Evolutionary conservation across 2,888 invertebrate genomes (phyloP).

Genomic region (Crepidodera aurea): DNA sequence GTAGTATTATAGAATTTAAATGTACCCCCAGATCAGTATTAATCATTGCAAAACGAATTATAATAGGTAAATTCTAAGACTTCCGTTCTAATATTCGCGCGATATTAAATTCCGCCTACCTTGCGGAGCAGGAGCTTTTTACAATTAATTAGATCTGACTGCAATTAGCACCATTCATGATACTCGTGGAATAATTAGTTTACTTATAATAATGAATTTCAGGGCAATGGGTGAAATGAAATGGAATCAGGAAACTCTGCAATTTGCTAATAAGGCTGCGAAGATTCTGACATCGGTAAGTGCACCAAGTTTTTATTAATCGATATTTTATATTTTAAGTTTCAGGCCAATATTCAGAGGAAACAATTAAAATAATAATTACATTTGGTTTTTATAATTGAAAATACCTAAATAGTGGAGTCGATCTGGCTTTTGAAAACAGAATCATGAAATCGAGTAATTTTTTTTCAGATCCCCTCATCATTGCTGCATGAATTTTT

Average conservation of each 20-base stretch:
- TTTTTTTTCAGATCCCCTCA: too few species aligned
- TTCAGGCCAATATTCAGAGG: too few species aligned
- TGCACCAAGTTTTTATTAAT: slow-evolving; percentile 2
- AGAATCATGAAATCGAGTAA: too few species aligned
- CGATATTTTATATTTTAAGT: too few species aligned
- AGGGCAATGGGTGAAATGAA: slow-evolving; percentile 55
- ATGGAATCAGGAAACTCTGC: slow-evolving; percentile 69
- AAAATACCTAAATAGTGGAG: too few species aligned
- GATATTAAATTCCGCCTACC: neutral
- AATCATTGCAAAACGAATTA: too few species aligned
- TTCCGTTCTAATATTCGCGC: neutral
- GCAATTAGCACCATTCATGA: slow-evolving; percentile 20
- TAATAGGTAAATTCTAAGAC: neutral
- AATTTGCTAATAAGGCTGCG: slow-evolving; percentile 69
- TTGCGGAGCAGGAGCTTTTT: neutral
- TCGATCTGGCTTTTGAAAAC: too few species aligned
- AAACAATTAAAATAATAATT: too few species aligned
- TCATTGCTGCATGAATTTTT: too few species aligned
- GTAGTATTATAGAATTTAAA: too few species aligned
- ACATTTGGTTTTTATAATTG: too few species aligned
- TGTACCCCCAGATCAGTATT: too few species aligned
- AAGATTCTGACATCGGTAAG: slow-evolving; percentile 63
- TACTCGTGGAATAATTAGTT: slow-evolving; percentile 8
- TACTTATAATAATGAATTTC: slow-evolving; percentile 26
- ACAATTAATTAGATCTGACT: slow-evolving; percentile 7